Evolutionary conservation across 1,140 invertebrate species (phyloP), one percentile per base, ranked within the genome.

Genomic region (Xylocopa sonorina): DNA sequence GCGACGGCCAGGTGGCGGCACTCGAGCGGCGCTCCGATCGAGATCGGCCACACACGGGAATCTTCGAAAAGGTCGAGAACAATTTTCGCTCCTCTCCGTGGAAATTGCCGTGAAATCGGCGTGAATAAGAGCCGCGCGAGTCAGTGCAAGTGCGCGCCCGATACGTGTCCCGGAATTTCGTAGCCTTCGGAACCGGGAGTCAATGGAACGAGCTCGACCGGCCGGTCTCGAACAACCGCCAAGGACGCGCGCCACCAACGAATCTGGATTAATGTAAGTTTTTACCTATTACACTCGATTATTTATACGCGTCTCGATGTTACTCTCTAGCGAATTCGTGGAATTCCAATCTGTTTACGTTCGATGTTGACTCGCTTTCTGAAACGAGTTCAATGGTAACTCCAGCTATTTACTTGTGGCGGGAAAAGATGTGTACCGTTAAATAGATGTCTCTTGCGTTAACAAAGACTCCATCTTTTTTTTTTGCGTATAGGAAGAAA

Each of bases 1-100:
- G 57, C 16, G 38, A 29, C 73, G 66, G 2, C 10, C 32, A 86
- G 86, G 14, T 38, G 86, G 84, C 87, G 66, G 51, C 85, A 89
- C 83, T 32, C 29, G 18, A 68, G 53, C 81, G 68, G 66, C 55
- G 77, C 76, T 53, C 48, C 43, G 32, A 78, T 75, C 57, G 79
- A 24, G 46, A 76, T 82, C 67, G 63, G 29, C 29, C 48, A 41
- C 48, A 62, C 62, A 67, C 66, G 24, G 14, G 21, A n/a, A 3
- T 29, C 64, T 43, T 24, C 14, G 41, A 46, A 73, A 53, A 24
- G 5, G 57, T n/a, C 29, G 1, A 7, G 2, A 53, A 55, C 32
- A 27, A 78, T 81, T 71, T 68, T 57, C 18, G 10, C 5, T 27
- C 10, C 9, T 43, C 5, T 21, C n/a, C 12, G 29, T 64, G n/a